Percentiles rank a stretch among this genome's conserved stretches.
phyloP scores from a whole-genome alignment of 1,140 invertebrate genomes.

The Bombus fervidus region DNA sequence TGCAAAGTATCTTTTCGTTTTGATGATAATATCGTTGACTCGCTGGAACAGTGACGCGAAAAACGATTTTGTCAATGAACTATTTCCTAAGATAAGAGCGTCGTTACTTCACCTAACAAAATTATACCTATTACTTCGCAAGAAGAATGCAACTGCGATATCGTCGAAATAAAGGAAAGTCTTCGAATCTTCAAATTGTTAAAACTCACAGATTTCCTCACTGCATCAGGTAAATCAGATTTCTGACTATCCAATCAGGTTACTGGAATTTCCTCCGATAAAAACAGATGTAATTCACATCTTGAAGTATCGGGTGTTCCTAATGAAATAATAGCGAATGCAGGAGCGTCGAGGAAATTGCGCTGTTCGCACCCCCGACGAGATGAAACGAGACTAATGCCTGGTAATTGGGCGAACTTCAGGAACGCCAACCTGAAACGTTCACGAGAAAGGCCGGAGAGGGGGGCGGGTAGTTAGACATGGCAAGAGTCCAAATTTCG shows the following conservation, averaged over 20 bases:
- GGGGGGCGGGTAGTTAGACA: slow-evolving; percentile 51
- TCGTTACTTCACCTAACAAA: no score
- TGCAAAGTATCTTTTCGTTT: no score
- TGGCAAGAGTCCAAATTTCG: slow-evolving; percentile 63
- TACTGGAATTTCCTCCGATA: background rate
- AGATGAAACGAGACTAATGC: slow-evolving; percentile 59
- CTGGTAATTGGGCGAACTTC: slow-evolving; percentile 63
- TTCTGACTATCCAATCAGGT: background rate
- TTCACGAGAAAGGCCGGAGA: background rate
- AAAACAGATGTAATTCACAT: background rate
- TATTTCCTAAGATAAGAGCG: no score
- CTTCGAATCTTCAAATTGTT: no score
- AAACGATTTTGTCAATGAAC: no score
- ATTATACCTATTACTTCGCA: no score
- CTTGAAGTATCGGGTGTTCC: slow-evolving; percentile 25
- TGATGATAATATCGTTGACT: no score
- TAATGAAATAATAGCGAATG: slow-evolving; percentile 46
- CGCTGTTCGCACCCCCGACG: slow-evolving; percentile 36
- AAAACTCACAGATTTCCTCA: no score
- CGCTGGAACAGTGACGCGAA: no score
- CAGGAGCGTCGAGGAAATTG: slow-evolving; percentile 35
- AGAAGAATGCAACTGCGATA: no score
- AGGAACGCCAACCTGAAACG: slow-evolving; percentile 32
- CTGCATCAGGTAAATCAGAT: background rate
- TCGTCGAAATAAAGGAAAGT: no score